Conservation (phyloP, 2,888 invertebrate species). For the Aspidapion aeneum region DNA sequence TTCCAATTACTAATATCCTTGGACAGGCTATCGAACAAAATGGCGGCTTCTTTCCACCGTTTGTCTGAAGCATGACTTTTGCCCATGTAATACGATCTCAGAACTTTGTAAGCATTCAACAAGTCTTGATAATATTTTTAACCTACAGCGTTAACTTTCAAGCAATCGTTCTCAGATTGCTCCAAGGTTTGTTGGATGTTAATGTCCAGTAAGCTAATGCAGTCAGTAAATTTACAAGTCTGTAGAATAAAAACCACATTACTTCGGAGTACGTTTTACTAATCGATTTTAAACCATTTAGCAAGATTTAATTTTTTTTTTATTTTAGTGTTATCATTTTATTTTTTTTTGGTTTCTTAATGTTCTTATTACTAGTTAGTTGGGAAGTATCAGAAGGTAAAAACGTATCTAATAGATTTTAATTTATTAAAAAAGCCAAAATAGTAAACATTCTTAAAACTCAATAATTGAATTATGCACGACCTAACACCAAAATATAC, state of each 20-base stretch:
- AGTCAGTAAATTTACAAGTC: constrained; percentile 54
- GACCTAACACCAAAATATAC: too few relatives aligned
- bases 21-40: constrained; percentile 74
- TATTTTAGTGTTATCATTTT: too few relatives aligned
- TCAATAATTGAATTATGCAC: too few relatives aligned
- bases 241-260: constrained; percentile 81
- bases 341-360: too few relatives aligned
- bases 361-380: too few relatives aligned
- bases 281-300: too few relatives aligned
- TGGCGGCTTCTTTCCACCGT: constrained; percentile 87
- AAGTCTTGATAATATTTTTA: constrained; percentile 38
- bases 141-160: constrained; percentile 40
- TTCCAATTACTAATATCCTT: constrained; percentile 41
- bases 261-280: too few relatives aligned
- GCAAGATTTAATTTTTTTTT: too few relatives aligned
- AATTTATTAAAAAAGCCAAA: too few relatives aligned
- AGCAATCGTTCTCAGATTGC: constrained; percentile 39
- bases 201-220: constrained; percentile 78
- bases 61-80: constrained; percentile 76
- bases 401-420: too few relatives aligned
- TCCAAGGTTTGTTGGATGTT: constrained; percentile 70
- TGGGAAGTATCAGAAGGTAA: too few relatives aligned
- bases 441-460: too few relatives aligned
- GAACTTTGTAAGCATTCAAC: constrained; percentile 41
- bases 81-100: constrained; percentile 80